Evolutionary conservation across 2,113 vertebrate species (phyloP).

Genomic region (Apteryx mantelli): DNA sequence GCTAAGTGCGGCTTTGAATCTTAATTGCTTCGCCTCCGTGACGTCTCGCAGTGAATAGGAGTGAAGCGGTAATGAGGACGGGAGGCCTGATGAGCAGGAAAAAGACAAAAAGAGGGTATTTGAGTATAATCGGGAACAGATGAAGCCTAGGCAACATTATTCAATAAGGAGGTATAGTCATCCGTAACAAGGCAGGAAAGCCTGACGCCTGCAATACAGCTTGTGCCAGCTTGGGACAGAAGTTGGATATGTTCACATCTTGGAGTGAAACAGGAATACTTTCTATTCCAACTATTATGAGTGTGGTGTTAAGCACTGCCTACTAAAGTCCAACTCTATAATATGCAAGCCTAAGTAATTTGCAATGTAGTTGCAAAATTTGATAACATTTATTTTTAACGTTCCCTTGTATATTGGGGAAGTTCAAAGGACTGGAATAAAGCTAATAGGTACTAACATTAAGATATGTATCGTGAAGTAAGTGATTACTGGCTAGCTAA

Average conservation of each 20-base stretch:
- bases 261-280: background rate
- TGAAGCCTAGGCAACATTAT: background rate
- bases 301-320: background rate
- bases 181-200: constrained; percentile 29
- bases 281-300: background rate
- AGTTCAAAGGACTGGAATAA: background rate
- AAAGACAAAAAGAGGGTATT: constrained; percentile 48
- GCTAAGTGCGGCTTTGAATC: background rate
- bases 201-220: background rate
- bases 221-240: background rate
- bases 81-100: background rate
- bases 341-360: background rate
- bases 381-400: background rate
- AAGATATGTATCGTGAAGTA: background rate
- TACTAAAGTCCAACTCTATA: background rate
- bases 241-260: background rate
- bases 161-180: constrained; percentile 15
- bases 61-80: constrained; percentile 20
- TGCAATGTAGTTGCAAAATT: background rate
- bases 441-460: background rate
- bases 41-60: constrained; percentile 26
- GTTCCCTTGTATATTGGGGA: background rate
- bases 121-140: constrained; percentile 50
- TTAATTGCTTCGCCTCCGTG: background rate
- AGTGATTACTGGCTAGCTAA: background rate